Conservation (phyloP, 2,797 vertebrate species). For the Clarias laeviceps region DNA sequence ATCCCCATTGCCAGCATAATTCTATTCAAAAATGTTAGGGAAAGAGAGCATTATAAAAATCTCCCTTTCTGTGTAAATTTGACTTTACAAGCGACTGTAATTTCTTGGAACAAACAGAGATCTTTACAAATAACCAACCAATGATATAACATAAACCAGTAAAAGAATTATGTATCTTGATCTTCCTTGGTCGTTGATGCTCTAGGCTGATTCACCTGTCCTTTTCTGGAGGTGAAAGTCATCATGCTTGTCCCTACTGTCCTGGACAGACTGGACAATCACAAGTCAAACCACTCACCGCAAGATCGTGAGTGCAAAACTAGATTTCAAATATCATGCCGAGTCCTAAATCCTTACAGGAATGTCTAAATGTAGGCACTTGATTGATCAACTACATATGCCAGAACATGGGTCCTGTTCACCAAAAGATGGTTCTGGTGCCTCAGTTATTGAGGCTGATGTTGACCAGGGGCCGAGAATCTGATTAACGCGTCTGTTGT, state of each 20-base stretch:
- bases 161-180: neutral
- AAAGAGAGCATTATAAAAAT: slow-evolving; percentile 24
- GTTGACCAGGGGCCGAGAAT: slow-evolving; percentile 12
- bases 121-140: slow-evolving; percentile 15
- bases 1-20: slow-evolving; percentile 14
- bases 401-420: neutral
- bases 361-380: slow-evolving; percentile 52
- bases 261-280: neutral
- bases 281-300: slow-evolving; percentile 18
- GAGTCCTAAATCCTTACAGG: slow-evolving; percentile 15
- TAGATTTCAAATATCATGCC: slow-evolving; percentile 7
- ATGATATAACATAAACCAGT: neutral
- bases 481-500: neutral
- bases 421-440: neutral
- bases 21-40: slow-evolving; percentile 23
- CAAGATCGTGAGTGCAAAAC: slow-evolving; percentile 13
- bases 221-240: neutral
- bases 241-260: neutral
- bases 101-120: neutral
- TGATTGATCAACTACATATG: slow-evolving; percentile 27
- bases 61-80: neutral
- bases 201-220: neutral
- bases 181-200: slow-evolving; percentile 1
- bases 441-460: neutral
- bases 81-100: slow-evolving; percentile 15